Evolutionary conservation across 2,888 invertebrate species (phyloP).

Genomic region (Hyppa rectilinea): DNA sequence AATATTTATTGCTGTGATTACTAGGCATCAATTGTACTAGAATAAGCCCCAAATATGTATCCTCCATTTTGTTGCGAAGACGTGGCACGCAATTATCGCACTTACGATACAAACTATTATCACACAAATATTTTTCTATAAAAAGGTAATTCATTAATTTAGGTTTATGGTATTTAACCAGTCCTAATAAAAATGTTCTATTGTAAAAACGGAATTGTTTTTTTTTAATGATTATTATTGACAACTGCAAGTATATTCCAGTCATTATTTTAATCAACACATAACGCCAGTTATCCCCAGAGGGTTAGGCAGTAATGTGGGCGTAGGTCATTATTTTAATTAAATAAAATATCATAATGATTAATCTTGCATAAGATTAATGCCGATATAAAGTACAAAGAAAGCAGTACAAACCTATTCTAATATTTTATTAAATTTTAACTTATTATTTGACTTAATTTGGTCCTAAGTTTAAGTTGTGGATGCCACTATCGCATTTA

Average conservation of each 20-base stretch:
- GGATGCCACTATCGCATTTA: slow-evolving; percentile 34
- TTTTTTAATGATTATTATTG: background rate
- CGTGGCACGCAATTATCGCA: slow-evolving; percentile 1
- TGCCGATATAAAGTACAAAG: slow-evolving; percentile 57
- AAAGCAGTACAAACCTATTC: slow-evolving; percentile 48
- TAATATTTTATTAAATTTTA: slow-evolving; percentile 31
- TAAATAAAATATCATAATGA: slow-evolving; percentile 2
- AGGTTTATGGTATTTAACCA: background rate
- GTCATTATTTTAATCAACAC: slow-evolving; percentile 9
- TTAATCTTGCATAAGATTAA: slow-evolving; percentile 26
- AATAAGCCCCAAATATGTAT: background rate
- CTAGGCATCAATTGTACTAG: background rate
- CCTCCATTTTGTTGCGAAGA: background rate
- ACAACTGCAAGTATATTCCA: slow-evolving; percentile 20
- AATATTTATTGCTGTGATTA: slow-evolving; percentile 27
- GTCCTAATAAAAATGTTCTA: background rate
- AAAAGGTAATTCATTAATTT: background rate
- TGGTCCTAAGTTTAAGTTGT: slow-evolving; percentile 57
- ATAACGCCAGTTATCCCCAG: too few relatives aligned
- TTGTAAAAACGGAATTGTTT: background rate
- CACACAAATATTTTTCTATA: background rate
- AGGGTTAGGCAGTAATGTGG: too few relatives aligned
- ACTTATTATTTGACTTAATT: slow-evolving; percentile 36
- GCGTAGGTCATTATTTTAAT: slow-evolving; percentile 9
- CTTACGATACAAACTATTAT: slow-evolving; percentile 11